These are phyloP conservation scores for Nyctibius bracteatus DNA, from an alignment of 2,113 vertebrate genomes.

Conservation along the genomic window DNA sequence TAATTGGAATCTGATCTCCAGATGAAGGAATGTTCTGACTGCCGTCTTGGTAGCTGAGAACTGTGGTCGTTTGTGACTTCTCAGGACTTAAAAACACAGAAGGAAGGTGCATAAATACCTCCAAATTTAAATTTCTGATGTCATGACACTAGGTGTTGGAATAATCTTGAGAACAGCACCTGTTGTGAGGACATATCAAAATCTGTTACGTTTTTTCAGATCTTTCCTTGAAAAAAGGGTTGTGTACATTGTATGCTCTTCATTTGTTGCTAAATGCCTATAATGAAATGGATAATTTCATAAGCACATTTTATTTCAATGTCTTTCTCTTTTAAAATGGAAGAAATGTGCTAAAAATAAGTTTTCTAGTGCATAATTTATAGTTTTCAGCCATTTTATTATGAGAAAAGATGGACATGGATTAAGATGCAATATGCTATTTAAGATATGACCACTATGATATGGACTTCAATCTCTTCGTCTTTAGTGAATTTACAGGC, in stretches of 20 bases:
- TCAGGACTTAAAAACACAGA: not conserved
- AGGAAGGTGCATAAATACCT: not conserved
- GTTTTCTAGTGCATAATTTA: not conserved
- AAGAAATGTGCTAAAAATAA: not conserved
- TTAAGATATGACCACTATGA: not conserved
- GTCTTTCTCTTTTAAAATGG: not conserved
- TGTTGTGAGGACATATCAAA: not conserved
- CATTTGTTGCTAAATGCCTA: not conserved
- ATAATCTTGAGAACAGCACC: not conserved
- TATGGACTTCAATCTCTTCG: not conserved
- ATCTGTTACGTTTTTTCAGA: not conserved
- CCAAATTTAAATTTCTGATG: not conserved
- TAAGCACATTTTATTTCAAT: not conserved
- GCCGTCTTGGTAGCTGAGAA: not conserved
- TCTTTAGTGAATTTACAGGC: not conserved
- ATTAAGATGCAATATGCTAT: not conserved
- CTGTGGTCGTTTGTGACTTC: not conserved
- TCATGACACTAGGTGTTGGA: not conserved
- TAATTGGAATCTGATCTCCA: not conserved
- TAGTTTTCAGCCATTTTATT: not conserved
- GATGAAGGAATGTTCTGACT: not conserved
- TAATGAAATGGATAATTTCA: not conserved
- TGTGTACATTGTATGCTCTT: rapidly evolving
- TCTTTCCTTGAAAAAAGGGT: not conserved
- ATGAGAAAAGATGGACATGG: not conserved